Evolutionary conservation across 2,113 vertebrate species (phyloP), one percentile per base, ranked within the genome.

Genomic region (Delphinapterus leucas): DNA sequence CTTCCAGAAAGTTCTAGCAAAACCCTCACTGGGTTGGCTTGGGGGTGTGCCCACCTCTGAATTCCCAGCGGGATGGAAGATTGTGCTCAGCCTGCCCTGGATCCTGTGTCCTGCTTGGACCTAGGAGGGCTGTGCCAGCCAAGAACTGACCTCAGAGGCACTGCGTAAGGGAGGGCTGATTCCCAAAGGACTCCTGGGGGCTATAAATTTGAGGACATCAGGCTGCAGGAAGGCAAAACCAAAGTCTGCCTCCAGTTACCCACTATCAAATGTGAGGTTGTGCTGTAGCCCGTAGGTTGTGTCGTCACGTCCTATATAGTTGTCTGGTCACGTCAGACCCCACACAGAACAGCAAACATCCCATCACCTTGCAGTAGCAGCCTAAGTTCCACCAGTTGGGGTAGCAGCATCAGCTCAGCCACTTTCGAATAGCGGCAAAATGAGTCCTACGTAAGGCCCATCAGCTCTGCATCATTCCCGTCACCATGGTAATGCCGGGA

Each of bases 201-300:
- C 18, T 74, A 21, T 65, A 33, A 20, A 11, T 60, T 53, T 17
- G 28, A 53, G 28, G 53, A 47, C 73, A 4, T 26, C 2, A 26
- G 61, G 21, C 53, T 44, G 1, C 1, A 10, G 23, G 55, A 9
- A 8, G 63, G 31, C 31, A 12, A 36, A 36, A 25, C n/a, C 31
- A 12, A 44, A 60, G 71, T 49, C 53, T 60, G 36, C 33, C 10
- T 18, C 21, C 2, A 7, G 28, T 17, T n/a, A 31, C 12, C 44
- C 14, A 1, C 41, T 8, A 0, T 68, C 18, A 4, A 2, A 4
- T 6, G 2, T 10, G 21, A 25, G 53, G 71, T 31, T 18, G 2
- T 31, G 44, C 65, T 20, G 0, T 5, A 61, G 70, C 10, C 31
- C 28, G 3, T 14, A 65, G 63, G 63, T 15, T 65, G 63, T 12